Evolutionary conservation across 2,113 vertebrate genomes (phyloP), one percentile per base, ranked within the genome.

Genomic region (Lichenostomus cassidix): DNA sequence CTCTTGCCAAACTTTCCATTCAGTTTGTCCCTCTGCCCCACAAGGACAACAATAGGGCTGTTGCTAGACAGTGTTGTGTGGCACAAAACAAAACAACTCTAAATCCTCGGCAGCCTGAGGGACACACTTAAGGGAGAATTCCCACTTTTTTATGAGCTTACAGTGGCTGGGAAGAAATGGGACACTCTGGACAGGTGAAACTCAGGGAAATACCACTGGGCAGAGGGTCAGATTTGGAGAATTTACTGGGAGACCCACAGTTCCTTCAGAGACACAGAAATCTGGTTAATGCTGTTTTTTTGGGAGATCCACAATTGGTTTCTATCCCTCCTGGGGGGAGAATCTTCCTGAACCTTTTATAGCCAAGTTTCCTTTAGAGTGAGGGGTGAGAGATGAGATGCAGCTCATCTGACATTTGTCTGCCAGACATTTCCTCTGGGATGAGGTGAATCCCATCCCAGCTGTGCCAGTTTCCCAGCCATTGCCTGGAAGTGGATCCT

Each of bases 1-100:
- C 75, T 47, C 42, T 1, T 92, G 91, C 91, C 95, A 94, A 94
- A 64, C 55, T 21, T 69, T 18, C 83, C 68, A 63, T 96, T 97
- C 88, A 94, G 25, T 13, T 35, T 59, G 76, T 87, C 70, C 81
- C 81, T 85, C 81, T 95, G 67, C 23, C 59, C 74, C 37, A 89
- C 18, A 20, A n/a, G 62, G 21, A 3, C 83, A 89, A 87, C 83
- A 94, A 68, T 75, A 74, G 80, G 35, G 62, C 80, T 89, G 76
- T 78, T 81, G 82, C 94, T 63, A 80, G 62, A 94, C 78, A 60
- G 58, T 59, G 25, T 33, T 76, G 58, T 81, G 59, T 83, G 76
- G 68, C 33, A 19, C 11, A 82, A 47, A 65, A 87, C 53, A 92
- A 55, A 82, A 52, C 58, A 71, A 5, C n/a, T 78, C 87, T 9